Percentiles rank a stretch among this genome's conserved stretches.
These are phyloP conservation scores for Bucco capensis DNA, from an alignment of 2,113 vertebrate species.

Conservation along the genomic window DNA sequence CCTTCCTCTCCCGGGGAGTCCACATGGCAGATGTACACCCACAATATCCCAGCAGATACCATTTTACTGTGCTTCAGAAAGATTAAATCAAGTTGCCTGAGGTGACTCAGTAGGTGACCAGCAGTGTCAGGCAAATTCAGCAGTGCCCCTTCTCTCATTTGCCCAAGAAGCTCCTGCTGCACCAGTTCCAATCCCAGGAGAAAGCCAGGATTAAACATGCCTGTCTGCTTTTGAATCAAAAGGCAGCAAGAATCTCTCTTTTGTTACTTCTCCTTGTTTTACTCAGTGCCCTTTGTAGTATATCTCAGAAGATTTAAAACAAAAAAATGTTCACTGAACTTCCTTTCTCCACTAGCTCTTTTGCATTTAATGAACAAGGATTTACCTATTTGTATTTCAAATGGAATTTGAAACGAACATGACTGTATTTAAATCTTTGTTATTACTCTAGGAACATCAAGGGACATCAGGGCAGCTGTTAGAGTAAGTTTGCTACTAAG, in stretches of 20 bases:
- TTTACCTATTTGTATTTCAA: slow-evolving; percentile 42
- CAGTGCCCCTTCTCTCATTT: background rate
- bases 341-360: background rate
- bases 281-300: background rate
- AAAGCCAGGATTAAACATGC: background rate
- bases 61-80: background rate
- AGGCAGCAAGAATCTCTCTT: background rate
- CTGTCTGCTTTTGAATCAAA: background rate
- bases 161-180: fast-evolving
- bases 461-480: background rate
- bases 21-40: background rate
- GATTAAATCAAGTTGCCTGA: background rate
- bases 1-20: background rate
- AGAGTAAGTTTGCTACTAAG: background rate
- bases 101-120: background rate
- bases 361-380: background rate
- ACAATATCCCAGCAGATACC: background rate
- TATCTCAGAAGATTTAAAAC: background rate
- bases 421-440: background rate
- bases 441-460: background rate
- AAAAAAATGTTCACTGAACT: background rate
- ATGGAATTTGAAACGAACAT: background rate
- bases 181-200: background rate
- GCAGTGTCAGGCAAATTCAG: background rate
- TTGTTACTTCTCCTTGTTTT: background rate